Percentiles rank a stretch among this genome's conserved stretches.
phyloP scores from a whole-genome alignment of 2,888 invertebrate genomes.

The Criorhina ranunculi region DNA sequence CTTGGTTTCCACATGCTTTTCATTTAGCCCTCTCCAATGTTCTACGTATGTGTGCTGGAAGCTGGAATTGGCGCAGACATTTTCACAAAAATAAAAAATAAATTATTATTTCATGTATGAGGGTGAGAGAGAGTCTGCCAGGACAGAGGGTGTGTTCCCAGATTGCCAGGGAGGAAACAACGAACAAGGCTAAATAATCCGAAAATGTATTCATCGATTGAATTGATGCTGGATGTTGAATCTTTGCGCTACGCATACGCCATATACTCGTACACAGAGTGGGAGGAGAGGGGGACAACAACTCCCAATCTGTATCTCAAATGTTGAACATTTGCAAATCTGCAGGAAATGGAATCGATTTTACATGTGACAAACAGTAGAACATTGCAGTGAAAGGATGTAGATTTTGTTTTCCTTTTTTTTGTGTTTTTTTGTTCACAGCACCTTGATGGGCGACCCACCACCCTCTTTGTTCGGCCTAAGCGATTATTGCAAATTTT shows the following conservation, averaged over 20 bases:
- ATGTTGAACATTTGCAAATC: constrained; percentile 73
- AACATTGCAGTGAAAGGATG: constrained; percentile 37
- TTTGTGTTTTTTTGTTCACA: constrained; percentile 3
- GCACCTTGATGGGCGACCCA: constrained; percentile 13
- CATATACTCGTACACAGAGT: background rate
- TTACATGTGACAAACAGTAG: constrained; percentile 71
- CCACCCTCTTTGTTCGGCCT: constrained; percentile 43
- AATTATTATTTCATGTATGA: constrained; percentile 63
- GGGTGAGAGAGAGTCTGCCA: constrained; percentile 56
- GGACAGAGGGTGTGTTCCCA: constrained; percentile 22
- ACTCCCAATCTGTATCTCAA: constrained; percentile 68
- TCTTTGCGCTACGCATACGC: constrained; percentile 23
- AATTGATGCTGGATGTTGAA: constrained; percentile 52
- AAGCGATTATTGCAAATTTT: constrained; percentile 48
- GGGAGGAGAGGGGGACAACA: constrained; percentile 30
- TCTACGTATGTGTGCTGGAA: background rate
- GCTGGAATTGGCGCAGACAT: constrained; percentile 52
- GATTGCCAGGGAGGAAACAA: constrained; percentile 52
- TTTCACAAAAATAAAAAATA: constrained; percentile 35
- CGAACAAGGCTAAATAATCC: constrained; percentile 48
- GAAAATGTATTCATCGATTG: constrained; percentile 72
- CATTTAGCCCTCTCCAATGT: background rate
- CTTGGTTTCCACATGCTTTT: constrained; percentile 33
- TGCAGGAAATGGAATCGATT: constrained; percentile 73
- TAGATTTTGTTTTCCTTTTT: constrained; percentile 50